These are phyloP conservation scores for Notothenia coriiceps DNA, from an alignment of 2,113 vertebrate species.

Conservation along the genomic window DNA sequence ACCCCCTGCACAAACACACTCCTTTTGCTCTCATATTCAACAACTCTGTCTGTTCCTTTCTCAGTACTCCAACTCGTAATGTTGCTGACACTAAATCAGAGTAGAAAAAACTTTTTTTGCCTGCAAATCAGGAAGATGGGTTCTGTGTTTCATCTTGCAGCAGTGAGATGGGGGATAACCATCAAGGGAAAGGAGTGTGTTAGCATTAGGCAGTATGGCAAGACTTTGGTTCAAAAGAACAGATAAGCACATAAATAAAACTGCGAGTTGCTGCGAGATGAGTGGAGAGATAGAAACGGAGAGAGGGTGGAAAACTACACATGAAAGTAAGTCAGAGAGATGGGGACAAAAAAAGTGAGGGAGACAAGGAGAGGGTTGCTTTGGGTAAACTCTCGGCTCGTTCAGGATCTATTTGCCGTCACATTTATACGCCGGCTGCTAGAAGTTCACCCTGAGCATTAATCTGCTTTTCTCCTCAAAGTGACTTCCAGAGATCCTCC, in stretches of 20 bases:
- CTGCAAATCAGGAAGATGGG: conserved; percentile 45
- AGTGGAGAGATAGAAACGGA: conserved; percentile 28
- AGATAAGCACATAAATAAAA: conserved; percentile 61
- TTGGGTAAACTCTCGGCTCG: conserved; percentile 11
- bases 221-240: conserved; percentile 66
- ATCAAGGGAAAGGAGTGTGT: conserved; percentile 56
- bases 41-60: background rate
- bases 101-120: conserved; percentile 41
- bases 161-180: conserved; percentile 51
- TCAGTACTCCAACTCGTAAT: background rate
- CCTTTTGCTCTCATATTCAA: background rate
- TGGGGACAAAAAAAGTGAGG: conserved; percentile 13
- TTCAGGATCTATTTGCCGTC: conserved; percentile 31
- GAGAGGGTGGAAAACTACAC: conserved; percentile 27
- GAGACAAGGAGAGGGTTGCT: conserved; percentile 25
- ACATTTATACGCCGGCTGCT: conserved; percentile 16
- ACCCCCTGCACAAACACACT: background rate
- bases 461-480: conserved; percentile 55
- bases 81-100: conserved; percentile 32
- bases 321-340: conserved; percentile 8
- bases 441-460: conserved; percentile 49
- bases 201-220: conserved; percentile 54
- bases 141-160: conserved; percentile 48
- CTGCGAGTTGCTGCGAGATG: conserved; percentile 39
- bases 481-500: background rate